Evolutionary conservation across 2,797 vertebrate species (phyloP).

Genomic region (Cyclopterus lumpus): DNA sequence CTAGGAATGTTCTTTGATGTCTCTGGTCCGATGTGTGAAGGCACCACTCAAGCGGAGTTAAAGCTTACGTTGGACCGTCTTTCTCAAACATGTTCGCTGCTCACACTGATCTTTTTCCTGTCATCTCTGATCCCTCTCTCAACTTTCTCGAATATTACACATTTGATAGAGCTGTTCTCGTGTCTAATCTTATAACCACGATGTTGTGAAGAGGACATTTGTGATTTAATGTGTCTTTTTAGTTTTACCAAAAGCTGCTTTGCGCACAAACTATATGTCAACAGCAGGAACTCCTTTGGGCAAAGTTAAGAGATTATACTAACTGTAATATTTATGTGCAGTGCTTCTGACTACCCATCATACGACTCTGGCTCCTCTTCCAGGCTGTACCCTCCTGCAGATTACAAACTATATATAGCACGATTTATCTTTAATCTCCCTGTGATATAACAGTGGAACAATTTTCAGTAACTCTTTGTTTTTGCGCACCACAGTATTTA

Average conservation of each 20-base stretch:
- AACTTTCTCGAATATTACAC: conserved; percentile 31
- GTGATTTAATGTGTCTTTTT: conserved; percentile 43
- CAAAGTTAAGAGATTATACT: conserved; percentile 32
- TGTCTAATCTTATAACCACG: conserved; percentile 56
- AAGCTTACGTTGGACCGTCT: conserved; percentile 44
- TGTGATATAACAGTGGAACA: conserved; percentile 66
- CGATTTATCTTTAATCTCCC: conserved; percentile 78
- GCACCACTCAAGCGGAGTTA: conserved; percentile 29
- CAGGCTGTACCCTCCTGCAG: conserved; percentile 51
- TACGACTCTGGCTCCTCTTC: conserved; percentile 29
- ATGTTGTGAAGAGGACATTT: conserved; percentile 42
- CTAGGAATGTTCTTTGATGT: conserved; percentile 64
- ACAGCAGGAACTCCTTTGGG: conserved; percentile 23
- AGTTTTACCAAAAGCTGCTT: conserved; percentile 34
- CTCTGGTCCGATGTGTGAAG: conserved; percentile 42
- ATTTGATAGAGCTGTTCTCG: conserved; percentile 32
- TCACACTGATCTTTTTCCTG: conserved; percentile 51
- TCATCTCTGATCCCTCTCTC: conserved; percentile 40
- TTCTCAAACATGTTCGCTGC: conserved; percentile 45
- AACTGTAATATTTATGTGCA: conserved; percentile 27
- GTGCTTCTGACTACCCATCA: conserved; percentile 26
- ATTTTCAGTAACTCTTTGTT: conserved; percentile 59
- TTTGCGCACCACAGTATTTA: conserved; percentile 40
- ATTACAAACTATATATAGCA: conserved; percentile 77
- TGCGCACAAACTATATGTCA: conserved; percentile 21